A percentile compares a stretch with the other conserved stretches of the same genome.
phyloP scores from a whole-genome alignment of 2,797 vertebrate genomes.

The Antrozous pallidus region DNA sequence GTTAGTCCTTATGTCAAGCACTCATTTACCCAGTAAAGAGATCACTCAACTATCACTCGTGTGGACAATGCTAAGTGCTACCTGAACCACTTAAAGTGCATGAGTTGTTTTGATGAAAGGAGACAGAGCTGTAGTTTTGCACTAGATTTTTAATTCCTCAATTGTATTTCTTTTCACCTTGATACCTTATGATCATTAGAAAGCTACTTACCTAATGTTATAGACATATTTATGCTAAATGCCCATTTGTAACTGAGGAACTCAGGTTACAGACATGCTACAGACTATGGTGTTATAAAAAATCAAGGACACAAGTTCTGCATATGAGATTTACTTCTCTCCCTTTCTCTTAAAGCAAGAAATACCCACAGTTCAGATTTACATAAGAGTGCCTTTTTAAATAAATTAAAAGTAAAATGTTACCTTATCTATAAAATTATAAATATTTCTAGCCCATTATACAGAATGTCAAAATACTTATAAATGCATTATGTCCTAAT shows the following conservation, averaged over 20 bases:
- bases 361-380: conserved; percentile 66
- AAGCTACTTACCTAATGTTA: conserved; percentile 43
- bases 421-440: conserved; percentile 78
- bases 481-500: conserved; percentile 56
- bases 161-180: conserved; percentile 24
- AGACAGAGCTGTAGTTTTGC: conserved; percentile 34
- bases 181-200: conserved; percentile 45
- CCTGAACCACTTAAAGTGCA: conserved; percentile 62
- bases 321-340: conserved; percentile 47
- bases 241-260: conserved; percentile 27
- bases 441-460: conserved; percentile 78
- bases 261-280: conserved; percentile 47
- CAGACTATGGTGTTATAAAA: conserved; percentile 50
- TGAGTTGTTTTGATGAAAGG: conserved; percentile 30
- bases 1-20: background rate
- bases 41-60: background rate
- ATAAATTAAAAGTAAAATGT: conserved; percentile 84
- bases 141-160: conserved; percentile 50
- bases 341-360: conserved; percentile 49
- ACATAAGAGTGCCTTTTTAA: conserved; percentile 71
- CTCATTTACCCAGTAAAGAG: background rate
- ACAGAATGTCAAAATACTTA: conserved; percentile 71
- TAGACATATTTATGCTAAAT: conserved; percentile 37
- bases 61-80: background rate
- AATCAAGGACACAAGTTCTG: conserved; percentile 41